Conservation (phyloP, 2,113 vertebrate species). For the Campylomormyrus numenius region DNA sequence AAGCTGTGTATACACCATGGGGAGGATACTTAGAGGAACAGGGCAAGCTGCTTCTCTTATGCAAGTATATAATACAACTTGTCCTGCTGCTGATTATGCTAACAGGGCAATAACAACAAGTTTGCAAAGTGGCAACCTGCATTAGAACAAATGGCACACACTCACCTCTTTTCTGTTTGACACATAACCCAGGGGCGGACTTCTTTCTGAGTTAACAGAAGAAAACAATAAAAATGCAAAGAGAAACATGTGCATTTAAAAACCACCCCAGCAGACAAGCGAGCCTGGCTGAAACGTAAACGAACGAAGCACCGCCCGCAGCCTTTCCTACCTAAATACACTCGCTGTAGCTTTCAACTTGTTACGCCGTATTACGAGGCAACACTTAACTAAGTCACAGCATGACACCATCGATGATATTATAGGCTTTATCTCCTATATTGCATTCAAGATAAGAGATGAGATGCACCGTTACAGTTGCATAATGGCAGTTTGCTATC, state of each 20-base stretch:
- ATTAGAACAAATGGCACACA: neutral
- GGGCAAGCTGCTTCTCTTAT: neutral
- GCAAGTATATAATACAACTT: neutral
- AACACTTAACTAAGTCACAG: neutral
- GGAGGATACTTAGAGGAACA: neutral
- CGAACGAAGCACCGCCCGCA: neutral
- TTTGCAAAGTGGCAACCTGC: neutral
- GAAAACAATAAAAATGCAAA: neutral
- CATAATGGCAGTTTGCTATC: neutral
- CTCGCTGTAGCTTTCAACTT: neutral
- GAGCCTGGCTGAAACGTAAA: neutral
- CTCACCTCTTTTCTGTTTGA: constrained; percentile 51
- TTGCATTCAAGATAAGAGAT: neutral
- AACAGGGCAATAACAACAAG: neutral
- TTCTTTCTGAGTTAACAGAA: constrained; percentile 44
- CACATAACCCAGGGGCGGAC: constrained; percentile 30
- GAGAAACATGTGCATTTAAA: neutral
- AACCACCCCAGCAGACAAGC: neutral
- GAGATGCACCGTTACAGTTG: neutral
- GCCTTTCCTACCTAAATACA: neutral
- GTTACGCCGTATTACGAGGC: neutral
- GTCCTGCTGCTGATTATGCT: neutral
- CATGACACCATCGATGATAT: neutral
- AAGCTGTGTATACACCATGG: neutral
- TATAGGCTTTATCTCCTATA: neutral